Evolutionary conservation across 2,797 vertebrate genomes (phyloP), one percentile per base, ranked within the genome.

Genomic region (Scleropages formosus): DNA sequence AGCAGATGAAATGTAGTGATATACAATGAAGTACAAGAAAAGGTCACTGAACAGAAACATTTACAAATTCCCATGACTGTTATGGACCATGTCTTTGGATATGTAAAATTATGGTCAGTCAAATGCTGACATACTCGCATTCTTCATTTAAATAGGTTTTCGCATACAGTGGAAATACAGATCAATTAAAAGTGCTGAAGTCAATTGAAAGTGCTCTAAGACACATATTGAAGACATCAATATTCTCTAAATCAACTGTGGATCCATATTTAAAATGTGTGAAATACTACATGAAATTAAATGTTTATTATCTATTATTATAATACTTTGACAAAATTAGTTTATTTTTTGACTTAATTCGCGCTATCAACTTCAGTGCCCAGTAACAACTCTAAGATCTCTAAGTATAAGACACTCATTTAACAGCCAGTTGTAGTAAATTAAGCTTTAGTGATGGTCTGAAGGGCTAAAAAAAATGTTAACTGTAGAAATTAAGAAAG

Each of bases 401-500:
- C 84, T 78, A 73, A 81, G 79, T 73, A 73, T 75, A n/a, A n/a
- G 60, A 67, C 82, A 79, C 83, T 86, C 79, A 73, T 85, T 86
- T 86, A 87, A 76, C 74, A 77, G 68, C 76, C 85, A 82, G 83
- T 83, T 76, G 18, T 46, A 47, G 49, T 47, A 85, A 88, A 91
- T 92, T 91, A 94, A 93, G 92, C 93, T 93, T 92, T 88, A 91
- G 86, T 88, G 87, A 87, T 89, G 88, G 81, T 87, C 79, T 86
- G 62, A 84, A 88, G 83, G 84, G 83, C 78, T 79, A 80, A 74
- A 81, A 81, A 84, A 78, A 70, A 51, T 4, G 80, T 83, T n/a
- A 84, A 82, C 76, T 78, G 27, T 81, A 82, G 84, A 79, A 84
- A 81, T 83, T 88, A 81, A 79, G 82, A 83, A 82, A 79, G 0